Percentiles rank a stretch among this genome's conserved stretches.
Evolutionary conservation across 2,113 vertebrate species (phyloP).

Genomic region (Accipiter cooperii): DNA sequence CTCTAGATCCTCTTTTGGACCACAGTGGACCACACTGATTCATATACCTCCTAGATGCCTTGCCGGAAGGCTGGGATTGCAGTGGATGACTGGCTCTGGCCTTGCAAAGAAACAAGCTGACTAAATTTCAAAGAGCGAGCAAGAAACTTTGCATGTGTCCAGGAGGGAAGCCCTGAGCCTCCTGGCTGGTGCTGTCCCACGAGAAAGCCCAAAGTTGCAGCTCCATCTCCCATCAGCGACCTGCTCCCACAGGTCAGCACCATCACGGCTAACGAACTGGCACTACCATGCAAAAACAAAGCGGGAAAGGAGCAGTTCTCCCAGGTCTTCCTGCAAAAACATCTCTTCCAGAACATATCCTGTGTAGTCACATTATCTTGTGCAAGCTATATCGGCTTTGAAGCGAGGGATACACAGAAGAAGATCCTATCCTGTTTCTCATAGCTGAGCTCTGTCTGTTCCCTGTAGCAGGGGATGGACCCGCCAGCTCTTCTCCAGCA

Average conservation of each 20-base stretch:
- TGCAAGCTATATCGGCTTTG: neutral
- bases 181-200: neutral
- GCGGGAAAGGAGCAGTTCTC: neutral
- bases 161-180: neutral
- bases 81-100: neutral
- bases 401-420: neutral
- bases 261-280: rapidly evolving
- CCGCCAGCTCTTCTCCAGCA: neutral
- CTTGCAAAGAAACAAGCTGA: neutral
- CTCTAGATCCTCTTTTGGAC: neutral
- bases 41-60: neutral
- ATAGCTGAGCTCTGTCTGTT: neutral
- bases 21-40: neutral
- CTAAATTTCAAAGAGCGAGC: neutral
- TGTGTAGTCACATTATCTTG: neutral
- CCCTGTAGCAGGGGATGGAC: neutral
- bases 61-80: neutral
- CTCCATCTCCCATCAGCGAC: neutral
- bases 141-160: neutral
- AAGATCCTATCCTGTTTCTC: neutral
- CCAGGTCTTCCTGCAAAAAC: neutral
- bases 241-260: neutral
- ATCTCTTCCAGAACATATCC: neutral
- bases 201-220: neutral
- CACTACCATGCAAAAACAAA: neutral